These are phyloP conservation scores for Neosilurus hyrtlii DNA, from an alignment of 2,797 vertebrate species.

Conservation along the genomic window DNA sequence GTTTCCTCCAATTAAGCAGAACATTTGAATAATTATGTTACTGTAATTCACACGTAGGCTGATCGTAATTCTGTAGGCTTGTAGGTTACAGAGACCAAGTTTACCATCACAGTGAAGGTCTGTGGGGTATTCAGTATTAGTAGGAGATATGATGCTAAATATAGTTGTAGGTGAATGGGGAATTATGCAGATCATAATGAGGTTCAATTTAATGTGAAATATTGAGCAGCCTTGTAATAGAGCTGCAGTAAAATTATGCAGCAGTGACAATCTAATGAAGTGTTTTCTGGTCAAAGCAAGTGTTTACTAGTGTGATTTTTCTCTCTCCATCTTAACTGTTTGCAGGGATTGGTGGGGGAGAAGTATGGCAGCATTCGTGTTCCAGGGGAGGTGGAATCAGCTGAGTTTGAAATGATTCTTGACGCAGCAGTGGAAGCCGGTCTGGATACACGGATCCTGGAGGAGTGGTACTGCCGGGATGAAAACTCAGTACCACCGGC, in stretches of 20 bases:
- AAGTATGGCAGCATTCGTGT: constrained; percentile 96
- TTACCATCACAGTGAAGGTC: constrained; percentile 1
- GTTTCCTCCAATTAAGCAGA: not conserved
- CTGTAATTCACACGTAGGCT: not conserved
- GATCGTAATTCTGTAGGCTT: not conserved
- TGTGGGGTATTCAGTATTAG: not conserved
- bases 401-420: constrained; percentile 98
- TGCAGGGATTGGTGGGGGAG: constrained; percentile 92
- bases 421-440: constrained; percentile 91
- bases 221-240: not conserved
- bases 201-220: constrained; percentile 25
- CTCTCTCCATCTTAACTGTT: constrained; percentile 41
- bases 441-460: constrained; percentile 90
- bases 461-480: constrained; percentile 98
- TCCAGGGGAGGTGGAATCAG: constrained; percentile 94
- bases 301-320: constrained; percentile 30
- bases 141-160: constrained; percentile 24
- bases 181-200: constrained; percentile 25
- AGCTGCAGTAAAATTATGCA: not conserved
- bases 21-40: not conserved
- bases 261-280: not conserved
- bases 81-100: not conserved
- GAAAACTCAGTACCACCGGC: constrained; percentile 95
- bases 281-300: not conserved
- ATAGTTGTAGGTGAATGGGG: constrained; percentile 4